Base-by-base conservation (phyloP, 2,113 vertebrate genomes). In the Pachyramphus minor region DNA sequence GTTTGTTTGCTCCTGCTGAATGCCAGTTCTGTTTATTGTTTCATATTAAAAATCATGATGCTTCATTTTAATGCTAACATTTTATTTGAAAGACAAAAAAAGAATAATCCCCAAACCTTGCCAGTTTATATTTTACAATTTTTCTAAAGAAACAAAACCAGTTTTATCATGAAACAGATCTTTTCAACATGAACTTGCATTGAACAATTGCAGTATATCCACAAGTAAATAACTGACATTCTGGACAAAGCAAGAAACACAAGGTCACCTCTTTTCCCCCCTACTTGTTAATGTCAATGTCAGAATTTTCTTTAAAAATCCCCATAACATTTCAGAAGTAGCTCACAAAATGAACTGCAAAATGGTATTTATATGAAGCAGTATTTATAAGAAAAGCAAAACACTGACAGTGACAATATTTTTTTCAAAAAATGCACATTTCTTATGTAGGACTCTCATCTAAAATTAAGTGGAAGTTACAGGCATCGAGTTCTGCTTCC, bases 51-150 rank as follows among this genome's bases (percentile, higher is more conserved):
- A 89, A 93, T 60, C 83, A 86, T 25, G 49, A 55, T 87, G 81
- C 58, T 92, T 81, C 91, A 95, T 96, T 96, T 97, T 72, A 97
- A 96, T 93, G 95, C 84, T 96, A 56, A 87, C 80, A 89, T 97
- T 98, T 98, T 98, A 98, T 98, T 98, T 97, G 86, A 98, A 97
- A 98, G 95, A 93, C 94, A 86, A 94, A 85, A 94, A 89, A 88
- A n/a, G n/a, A 96, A 97, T 87, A 91, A 91, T 76, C 92, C 87
- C 89, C 91, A 28, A 94, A 81, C 67, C 94, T 91, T 82, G 80
- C 59, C 81, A 74, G 80, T 94, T 90, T 47, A 83, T 95, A 96
- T 84, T 94, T 94, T 96, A 97, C 96, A 97, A 9, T 87, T 92
- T 88, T 87, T 87, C 73, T 73, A 83, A 84, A 91, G 85, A 84